A percentile compares a stretch with the other conserved stretches of the same genome.
phyloP scores from a whole-genome alignment of 2,888 invertebrate genomes.

The Ferdinandea cuprea region DNA sequence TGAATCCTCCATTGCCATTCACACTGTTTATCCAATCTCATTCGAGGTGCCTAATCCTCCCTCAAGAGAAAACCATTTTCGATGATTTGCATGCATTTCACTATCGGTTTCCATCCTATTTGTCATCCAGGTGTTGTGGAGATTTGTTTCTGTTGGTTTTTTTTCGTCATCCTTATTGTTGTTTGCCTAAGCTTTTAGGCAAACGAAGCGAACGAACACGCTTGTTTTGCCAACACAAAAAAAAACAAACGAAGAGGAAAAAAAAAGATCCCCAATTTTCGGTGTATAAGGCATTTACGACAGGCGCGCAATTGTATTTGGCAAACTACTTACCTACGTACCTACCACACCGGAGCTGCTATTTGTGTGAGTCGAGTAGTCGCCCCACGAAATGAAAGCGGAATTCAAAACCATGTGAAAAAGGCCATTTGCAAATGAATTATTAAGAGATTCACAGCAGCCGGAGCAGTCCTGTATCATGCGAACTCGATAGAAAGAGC shows the following conservation, averaged over 20 bases:
- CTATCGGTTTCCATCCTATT: too few species aligned
- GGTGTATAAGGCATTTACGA: constrained; percentile 54
- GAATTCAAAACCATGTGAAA: constrained; percentile 71
- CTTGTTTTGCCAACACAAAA: not conserved
- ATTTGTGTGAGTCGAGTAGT: constrained; percentile 2
- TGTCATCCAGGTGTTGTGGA: constrained; percentile 70
- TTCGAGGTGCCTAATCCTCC: constrained; percentile 28
- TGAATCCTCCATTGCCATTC: not conserved
- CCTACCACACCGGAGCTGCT: not conserved
- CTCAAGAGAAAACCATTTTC: constrained; percentile 54
- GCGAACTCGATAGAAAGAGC: not conserved
- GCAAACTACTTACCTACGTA: not conserved
- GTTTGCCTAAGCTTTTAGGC: constrained; percentile 53
- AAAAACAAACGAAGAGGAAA: too few species aligned
- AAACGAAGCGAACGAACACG: constrained; percentile 54
- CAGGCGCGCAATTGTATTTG: constrained; percentile 51
- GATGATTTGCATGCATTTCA: constrained; percentile 71
- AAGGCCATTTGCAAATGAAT: constrained; percentile 74
- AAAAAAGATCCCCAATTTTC: constrained; percentile 56
- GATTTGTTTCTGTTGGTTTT: too few species aligned
- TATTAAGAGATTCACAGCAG: constrained; percentile 68
- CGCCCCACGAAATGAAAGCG: constrained; percentile 35
- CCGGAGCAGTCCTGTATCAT: constrained; percentile 32
- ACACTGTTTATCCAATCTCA: constrained; percentile 47
- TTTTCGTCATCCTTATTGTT: constrained; percentile 44